A percentile compares a stretch with the other conserved stretches of the same genome.
These are phyloP conservation scores for Montipora capricornis DNA, from an alignment of 64 coral and sea anemone genomes.

Conservation along the genomic window DNA sequence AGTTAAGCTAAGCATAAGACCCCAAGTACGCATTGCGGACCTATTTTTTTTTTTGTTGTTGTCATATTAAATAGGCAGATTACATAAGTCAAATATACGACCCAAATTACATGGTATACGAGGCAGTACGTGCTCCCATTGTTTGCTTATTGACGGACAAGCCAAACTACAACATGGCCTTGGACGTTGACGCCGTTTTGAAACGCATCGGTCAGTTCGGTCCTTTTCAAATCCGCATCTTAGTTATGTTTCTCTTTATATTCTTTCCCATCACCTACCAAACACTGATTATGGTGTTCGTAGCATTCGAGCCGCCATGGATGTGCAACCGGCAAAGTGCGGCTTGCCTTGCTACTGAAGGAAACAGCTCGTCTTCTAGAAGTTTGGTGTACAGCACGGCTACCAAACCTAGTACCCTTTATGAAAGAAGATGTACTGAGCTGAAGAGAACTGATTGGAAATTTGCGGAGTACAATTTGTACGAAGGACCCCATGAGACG, in stretches of 20 bases:
- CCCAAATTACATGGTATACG: not conserved
- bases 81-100: too few relatives aligned
- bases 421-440: constrained; percentile 71
- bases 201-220: constrained; percentile 81
- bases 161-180: constrained; percentile 11
- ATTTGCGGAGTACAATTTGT: constrained; percentile 67
- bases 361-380: constrained; percentile 37
- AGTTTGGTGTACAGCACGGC: constrained; percentile 73
- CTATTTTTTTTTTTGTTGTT: too few relatives aligned
- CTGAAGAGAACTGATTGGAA: constrained; percentile 88
- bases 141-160: not conserved
- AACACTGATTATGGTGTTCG: constrained; percentile 91
- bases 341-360: constrained; percentile 28
- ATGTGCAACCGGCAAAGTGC: constrained; percentile 70
- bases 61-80: too few relatives aligned
- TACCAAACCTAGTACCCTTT: constrained; percentile 49
- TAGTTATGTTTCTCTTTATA: constrained; percentile 9
- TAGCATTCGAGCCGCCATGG: constrained; percentile 90
- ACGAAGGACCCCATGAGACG: constrained; percentile 83
- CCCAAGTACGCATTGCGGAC: too few relatives aligned
- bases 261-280: constrained; percentile 90
- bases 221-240: constrained; percentile 75
- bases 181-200: constrained; percentile 74
- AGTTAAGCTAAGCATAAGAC: too few relatives aligned
- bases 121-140: too few relatives aligned